These are phyloP conservation scores for Stercorarius parasiticus DNA, from an alignment of 2,113 vertebrate species.

Conservation along the genomic window DNA sequence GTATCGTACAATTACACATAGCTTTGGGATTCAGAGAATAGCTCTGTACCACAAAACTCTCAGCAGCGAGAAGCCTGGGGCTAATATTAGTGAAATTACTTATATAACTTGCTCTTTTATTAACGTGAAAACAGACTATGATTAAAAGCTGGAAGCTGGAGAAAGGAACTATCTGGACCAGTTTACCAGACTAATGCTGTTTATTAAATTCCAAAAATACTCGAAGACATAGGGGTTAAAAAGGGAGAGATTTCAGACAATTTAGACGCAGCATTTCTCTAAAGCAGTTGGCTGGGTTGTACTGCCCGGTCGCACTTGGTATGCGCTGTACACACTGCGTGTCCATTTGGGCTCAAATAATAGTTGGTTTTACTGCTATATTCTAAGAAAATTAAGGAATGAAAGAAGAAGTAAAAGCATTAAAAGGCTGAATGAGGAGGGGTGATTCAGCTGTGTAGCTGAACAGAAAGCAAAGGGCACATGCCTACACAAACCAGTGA, in stretches of 20 bases:
- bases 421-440: not conserved
- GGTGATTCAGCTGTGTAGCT: not conserved
- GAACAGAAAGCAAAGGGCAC: not conserved
- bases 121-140: slow-evolving; percentile 50
- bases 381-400: not conserved
- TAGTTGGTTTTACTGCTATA: not conserved
- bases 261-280: not conserved
- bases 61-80: slow-evolving; percentile 26
- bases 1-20: not conserved
- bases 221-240: not conserved
- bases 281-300: not conserved
- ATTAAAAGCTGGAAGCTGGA: slow-evolving; percentile 56
- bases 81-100: slow-evolving; percentile 62
- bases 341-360: not conserved
- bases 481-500: rapidly evolving
- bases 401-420: not conserved
- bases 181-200: not conserved
- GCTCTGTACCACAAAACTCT: slow-evolving; percentile 35
- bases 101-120: slow-evolving; percentile 52
- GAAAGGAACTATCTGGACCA: slow-evolving; percentile 5
- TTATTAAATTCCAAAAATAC: slow-evolving; percentile 17
- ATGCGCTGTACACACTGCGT: rapidly evolving
- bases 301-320: not conserved
- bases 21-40: slow-evolving; percentile 37
- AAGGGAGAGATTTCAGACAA: not conserved